Base-by-base conservation (phyloP, 2,113 vertebrate genomes). In the Sorex fumeus region DNA sequence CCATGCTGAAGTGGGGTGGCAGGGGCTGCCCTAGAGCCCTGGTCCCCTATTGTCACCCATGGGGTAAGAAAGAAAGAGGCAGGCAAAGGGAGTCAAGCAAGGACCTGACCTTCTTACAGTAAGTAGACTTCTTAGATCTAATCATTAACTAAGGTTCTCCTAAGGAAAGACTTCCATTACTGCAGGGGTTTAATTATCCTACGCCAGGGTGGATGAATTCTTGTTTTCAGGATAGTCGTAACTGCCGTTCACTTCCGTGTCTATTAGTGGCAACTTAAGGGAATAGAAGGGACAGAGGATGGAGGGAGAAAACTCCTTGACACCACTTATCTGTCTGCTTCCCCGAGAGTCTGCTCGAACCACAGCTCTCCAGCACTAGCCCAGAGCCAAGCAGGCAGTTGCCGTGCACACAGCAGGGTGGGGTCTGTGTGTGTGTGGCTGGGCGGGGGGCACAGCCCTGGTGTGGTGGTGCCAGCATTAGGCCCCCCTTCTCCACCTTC, bases 351-450 rank as follows among this genome's bases (percentile, higher is more conserved):
- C 53, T 18, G 0, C 27, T 6, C 10, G 84, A 10, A 27, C 21
- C 9, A 71, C 53, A 27, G 43, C 6, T 45, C 70, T 77, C 64
- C 8, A 11, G 62, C 70, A 21, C 32, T 34, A 6, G 0, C 32
- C 43, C 50, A 30, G 53, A 45, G 36, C 57, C 25, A 2, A 34
- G 53, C 74, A 12, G 66, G 67, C 34, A 62, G 0, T 27, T 53
- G 57, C 3, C 5, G 12, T 45, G 40, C 34, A 50, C 47, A 10
- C 47, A 50, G 47, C 10, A 9, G 9, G 47, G 47, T 10, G 47
- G 47, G 47, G 47, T 40, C 4, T 40, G 47, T 50, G 47, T n/a
- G n/a, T n/a, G n/a, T 3, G 0, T 0, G 1, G 18, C n/a, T 15
- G 67, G 62, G 40, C 27, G 76, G 21, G 27, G 50, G 70, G 23